Evolutionary conservation across 2,113 vertebrate genomes (phyloP), one percentile per base, ranked within the genome.

Genomic region (Thalassoma bifasciatum): DNA sequence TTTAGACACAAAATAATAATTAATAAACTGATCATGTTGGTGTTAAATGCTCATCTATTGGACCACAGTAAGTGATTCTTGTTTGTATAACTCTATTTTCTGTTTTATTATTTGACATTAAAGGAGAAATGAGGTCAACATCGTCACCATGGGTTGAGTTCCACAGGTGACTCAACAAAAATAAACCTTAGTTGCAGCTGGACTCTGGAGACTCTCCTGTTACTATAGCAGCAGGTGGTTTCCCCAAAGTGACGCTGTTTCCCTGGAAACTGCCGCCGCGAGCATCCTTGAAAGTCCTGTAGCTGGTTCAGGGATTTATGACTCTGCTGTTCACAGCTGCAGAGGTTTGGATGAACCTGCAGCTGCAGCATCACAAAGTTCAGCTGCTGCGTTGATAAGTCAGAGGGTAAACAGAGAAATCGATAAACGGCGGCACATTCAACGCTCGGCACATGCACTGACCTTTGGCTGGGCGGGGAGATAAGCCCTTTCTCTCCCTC

Each of bases 381-480:
- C 87, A 88, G 16, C 2, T 42, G 56, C 34, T 36, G 66, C 79
- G 69, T 71, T 86, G 88, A 91, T 88, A 88, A 89, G 79, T 70
- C 60, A 61, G 54, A 44, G 34, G 17, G 60, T 67, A 86, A 91
- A 91, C 80, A 86, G 21, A 22, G 47, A 61, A 62, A 79, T 58
- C 64, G 2, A 52, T 77, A 61, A 74, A 65, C 46, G 24, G 23
- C 50, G 30, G 50, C 14, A 34, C 37, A 78, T 83, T 70, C 67
- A 63, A 77, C 82, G 85, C 86, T 79, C 61, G 49, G 16, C 51
- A 1, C 69, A 86, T 73, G 68, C 59, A 68, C 17, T 30, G 64
- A 89, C 88, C 87, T 90, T 91, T 90, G 83, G 58, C 88, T 90
- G 86, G 63, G 23, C 22, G 51, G 36, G 10, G 17, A 81, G 80